Conservation (phyloP, 2,888 invertebrate species). For the Eristalinus sepulchralis region DNA sequence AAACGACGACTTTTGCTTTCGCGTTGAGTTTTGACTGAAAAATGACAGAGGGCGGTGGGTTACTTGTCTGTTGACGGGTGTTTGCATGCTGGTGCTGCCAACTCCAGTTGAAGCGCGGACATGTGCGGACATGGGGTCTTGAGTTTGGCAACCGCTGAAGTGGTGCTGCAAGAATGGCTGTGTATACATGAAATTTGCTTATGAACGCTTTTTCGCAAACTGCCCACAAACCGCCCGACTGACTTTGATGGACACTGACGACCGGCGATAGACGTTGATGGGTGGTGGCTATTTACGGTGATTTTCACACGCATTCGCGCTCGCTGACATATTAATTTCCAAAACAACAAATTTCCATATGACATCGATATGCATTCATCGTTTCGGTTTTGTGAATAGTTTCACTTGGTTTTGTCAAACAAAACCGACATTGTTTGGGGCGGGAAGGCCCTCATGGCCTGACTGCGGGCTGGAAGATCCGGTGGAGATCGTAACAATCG, state of each 20-base stretch:
- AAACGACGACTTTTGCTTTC: neutral
- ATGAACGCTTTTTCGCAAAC: neutral
- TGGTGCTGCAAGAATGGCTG: neutral
- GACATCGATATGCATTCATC: constrained; percentile 43
- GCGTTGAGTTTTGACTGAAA: neutral
- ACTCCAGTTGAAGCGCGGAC: neutral
- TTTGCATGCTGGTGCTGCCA: neutral
- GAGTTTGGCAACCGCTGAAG: neutral
- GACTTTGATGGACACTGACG: neutral
- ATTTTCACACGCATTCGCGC: constrained; percentile 47
- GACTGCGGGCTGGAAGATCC: neutral
- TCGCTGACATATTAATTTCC: constrained; percentile 18
- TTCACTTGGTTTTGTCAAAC: constrained; percentile 49
- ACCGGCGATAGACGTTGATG: neutral
- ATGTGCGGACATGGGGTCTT: neutral
- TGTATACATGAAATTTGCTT: neutral
- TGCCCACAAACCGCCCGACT: neutral
- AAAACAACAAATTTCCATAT: constrained; percentile 53
- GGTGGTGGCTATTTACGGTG: constrained; percentile 20
- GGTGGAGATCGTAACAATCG: neutral
- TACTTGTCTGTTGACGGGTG: neutral
- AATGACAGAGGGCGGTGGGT: neutral
- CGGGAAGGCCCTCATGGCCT: neutral
- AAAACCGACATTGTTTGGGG: neutral
- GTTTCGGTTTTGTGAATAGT: constrained; percentile 42